Percentiles rank a stretch among this genome's conserved stretches.
These are phyloP conservation scores for Sebastes jordani DNA, from an alignment of 2,797 vertebrate genomes.

Conservation along the genomic window DNA sequence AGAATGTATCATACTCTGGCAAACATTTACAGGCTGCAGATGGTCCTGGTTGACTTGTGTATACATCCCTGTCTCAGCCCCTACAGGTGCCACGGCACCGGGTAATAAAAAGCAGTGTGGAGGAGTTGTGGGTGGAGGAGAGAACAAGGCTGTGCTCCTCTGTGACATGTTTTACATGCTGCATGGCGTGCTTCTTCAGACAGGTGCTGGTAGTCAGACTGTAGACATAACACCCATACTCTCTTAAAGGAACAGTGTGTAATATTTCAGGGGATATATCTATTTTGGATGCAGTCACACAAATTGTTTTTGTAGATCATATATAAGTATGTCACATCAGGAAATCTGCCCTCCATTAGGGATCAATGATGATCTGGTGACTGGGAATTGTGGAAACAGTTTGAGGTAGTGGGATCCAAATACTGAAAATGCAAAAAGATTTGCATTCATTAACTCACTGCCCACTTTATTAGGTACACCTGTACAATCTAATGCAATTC, in stretches of 20 bases:
- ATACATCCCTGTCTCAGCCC: constrained; percentile 47
- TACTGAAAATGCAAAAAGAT: background rate
- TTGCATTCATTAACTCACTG: background rate
- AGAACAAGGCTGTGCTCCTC: constrained; percentile 26
- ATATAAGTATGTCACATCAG: background rate
- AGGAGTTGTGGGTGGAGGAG: constrained; percentile 27
- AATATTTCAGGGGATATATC: too few species aligned
- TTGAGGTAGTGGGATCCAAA: background rate
- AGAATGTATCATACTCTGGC: constrained; percentile 77
- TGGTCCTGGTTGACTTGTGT: constrained; percentile 68
- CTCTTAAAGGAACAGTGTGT: background rate
- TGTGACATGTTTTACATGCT: constrained; percentile 49
- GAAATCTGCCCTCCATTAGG: background rate
- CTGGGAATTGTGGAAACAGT: background rate
- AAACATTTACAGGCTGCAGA: constrained; percentile 72
- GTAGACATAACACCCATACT: background rate
- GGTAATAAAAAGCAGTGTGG: constrained; percentile 72
- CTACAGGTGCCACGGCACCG: constrained; percentile 76
- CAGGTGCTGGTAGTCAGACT: constrained; percentile 33
- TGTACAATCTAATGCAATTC: background rate
- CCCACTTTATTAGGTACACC: background rate
- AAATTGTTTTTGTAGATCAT: background rate
- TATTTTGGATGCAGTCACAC: background rate
- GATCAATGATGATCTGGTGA: background rate
- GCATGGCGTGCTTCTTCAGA: constrained; percentile 13